Conservation (phyloP, 1,140 invertebrate species). For the Apocrypta bakeri region DNA sequence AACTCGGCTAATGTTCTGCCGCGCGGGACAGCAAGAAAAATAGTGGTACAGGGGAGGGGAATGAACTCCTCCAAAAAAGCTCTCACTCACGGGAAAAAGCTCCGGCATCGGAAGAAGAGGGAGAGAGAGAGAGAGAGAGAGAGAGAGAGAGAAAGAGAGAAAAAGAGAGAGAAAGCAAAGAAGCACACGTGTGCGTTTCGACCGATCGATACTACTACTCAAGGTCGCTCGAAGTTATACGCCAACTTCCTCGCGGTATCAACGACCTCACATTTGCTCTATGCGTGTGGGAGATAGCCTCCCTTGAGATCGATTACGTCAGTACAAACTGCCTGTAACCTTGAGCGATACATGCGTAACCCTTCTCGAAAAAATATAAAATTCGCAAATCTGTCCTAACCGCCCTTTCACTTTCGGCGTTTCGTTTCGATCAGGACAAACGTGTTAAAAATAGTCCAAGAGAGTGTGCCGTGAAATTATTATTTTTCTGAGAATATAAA, state of each 20-base stretch:
- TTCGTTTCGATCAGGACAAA: neutral
- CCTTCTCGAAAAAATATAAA: neutral
- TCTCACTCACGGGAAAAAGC: neutral
- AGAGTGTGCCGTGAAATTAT: no score
- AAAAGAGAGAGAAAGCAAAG: slow-evolving; percentile 48
- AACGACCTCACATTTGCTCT: slow-evolving; percentile 66
- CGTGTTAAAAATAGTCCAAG: neutral
- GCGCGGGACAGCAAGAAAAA: neutral
- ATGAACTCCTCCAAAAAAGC: neutral
- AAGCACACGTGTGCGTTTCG: slow-evolving; percentile 66
- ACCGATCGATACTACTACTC: slow-evolving; percentile 67
- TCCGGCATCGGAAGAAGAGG: neutral
- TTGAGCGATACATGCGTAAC: slow-evolving; percentile 31
- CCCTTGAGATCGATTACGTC: slow-evolving; percentile 65
- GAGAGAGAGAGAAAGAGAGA: slow-evolving; percentile 6
- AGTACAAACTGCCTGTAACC: slow-evolving; percentile 64
- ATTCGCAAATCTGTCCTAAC: neutral
- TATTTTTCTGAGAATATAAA: no score
- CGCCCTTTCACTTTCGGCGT: neutral
- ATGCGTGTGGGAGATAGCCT: slow-evolving; percentile 43
- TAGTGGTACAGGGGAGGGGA: neutral
- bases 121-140: slow-evolving; percentile 33
- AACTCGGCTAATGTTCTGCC: slow-evolving; percentile 12
- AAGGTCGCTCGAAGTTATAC: slow-evolving; percentile 64
- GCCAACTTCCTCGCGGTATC: slow-evolving; percentile 59